phyloP scores from a whole-genome alignment of 2,797 vertebrate species.

The Hypotaenidia philippensis region DNA sequence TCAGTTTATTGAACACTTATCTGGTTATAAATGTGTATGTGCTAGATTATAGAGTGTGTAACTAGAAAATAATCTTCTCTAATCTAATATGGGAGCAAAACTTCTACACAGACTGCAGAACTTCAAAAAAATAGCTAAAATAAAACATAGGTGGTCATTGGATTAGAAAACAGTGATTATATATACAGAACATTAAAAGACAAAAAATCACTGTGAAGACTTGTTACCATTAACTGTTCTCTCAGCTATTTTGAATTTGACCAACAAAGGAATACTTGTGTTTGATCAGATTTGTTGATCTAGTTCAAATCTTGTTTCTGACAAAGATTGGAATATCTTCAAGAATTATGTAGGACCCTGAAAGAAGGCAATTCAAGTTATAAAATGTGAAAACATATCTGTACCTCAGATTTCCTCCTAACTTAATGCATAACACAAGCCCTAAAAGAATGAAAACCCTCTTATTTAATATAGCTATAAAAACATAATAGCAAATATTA shows the following conservation, averaged over 20 bases:
- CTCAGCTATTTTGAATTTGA: not conserved
- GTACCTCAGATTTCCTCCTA: not conserved
- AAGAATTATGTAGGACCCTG: not conserved
- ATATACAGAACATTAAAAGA: not conserved
- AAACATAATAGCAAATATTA: not conserved
- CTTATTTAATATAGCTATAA: not conserved
- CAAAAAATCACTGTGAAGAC: not conserved
- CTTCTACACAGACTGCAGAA: not conserved
- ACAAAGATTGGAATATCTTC: not conserved
- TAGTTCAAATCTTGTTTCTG: not conserved
- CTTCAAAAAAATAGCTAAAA: not conserved
- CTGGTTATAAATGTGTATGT: not conserved
- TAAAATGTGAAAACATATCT: not conserved
- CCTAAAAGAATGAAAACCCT: not conserved
- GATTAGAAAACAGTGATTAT: not conserved
- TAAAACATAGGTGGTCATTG: not conserved
- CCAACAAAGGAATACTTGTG: not conserved
- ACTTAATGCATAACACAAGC: not conserved
- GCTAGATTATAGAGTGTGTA: not conserved
- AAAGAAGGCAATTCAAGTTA: not conserved
- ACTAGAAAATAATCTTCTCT: not conserved
- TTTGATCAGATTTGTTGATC: not conserved
- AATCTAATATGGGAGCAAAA: not conserved
- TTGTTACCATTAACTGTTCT: not conserved
- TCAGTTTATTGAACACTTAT: not conserved